Percentiles rank a stretch among this genome's conserved stretches.
phyloP scores from a whole-genome alignment of 2,113 vertebrate species.

The Gymnorhina tibicen region DNA sequence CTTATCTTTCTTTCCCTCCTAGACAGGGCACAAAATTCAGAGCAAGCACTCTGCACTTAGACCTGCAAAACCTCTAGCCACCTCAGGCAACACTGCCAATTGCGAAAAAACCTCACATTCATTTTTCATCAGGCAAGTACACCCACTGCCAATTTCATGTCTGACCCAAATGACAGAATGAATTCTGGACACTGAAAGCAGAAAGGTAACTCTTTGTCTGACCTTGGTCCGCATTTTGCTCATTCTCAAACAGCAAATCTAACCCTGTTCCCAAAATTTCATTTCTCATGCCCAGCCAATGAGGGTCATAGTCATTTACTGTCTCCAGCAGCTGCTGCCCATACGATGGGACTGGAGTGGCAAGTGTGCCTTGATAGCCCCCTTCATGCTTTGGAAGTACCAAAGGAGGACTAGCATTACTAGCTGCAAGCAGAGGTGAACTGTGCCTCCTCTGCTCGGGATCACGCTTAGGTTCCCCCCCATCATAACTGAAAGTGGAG shows the following conservation, averaged over 20 bases:
- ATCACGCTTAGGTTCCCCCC: neutral
- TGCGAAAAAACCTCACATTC: accelerated
- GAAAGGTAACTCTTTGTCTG: conserved; percentile 2
- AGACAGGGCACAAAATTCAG: neutral
- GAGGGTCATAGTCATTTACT: neutral
- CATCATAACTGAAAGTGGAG: neutral
- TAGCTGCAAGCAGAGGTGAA: neutral
- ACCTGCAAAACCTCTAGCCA: neutral
- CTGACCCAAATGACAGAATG: neutral
- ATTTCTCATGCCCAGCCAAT: neutral
- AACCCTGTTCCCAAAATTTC: conserved; percentile 26
- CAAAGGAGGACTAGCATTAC: neutral
- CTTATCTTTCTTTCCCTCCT: neutral
- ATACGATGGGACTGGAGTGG: neutral
- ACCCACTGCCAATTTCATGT: neutral
- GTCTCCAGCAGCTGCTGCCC: conserved; percentile 36
- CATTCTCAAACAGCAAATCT: neutral
- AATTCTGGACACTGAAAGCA: conserved; percentile 4
- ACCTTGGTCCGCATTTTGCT: neutral
- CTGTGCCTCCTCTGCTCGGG: neutral
- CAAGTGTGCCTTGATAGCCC: neutral
- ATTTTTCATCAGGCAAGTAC: neutral
- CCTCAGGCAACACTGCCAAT: neutral
- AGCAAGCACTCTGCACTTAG: neutral
- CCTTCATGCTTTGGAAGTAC: neutral